Conservation (phyloP, 2,888 invertebrate genomes). For the Andrena marginata region DNA sequence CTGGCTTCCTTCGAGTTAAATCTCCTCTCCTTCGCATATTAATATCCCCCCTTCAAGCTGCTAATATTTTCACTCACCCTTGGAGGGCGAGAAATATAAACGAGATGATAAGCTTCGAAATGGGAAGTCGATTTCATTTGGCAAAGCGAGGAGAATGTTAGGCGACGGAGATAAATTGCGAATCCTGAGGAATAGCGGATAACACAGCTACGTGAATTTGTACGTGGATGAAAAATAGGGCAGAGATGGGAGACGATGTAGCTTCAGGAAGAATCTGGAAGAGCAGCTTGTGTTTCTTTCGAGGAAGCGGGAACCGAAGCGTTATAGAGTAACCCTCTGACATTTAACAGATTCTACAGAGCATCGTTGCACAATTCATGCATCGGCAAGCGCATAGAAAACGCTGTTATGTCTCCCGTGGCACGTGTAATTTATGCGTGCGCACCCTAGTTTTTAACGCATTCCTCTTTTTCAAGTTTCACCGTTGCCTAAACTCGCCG, state of each 20-base stretch:
- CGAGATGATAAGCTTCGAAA: too few species aligned
- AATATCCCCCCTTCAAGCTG: too few species aligned
- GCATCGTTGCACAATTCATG: conserved; percentile 60
- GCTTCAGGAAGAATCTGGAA: conserved; percentile 4
- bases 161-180: too few species aligned
- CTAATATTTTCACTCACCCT: too few species aligned
- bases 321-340: conserved; percentile 54
- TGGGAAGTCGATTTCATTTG: too few species aligned
- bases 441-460: conserved; percentile 11
- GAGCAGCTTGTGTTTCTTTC: not conserved
- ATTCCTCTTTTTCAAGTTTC: conserved; percentile 7
- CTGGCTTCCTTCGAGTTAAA: not conserved
- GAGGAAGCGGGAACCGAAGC: conserved; percentile 28
- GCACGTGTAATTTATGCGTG: conserved; percentile 55
- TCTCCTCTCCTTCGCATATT: too few species aligned
- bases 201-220: too few species aligned
- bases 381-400: conserved; percentile 38
- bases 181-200: too few species aligned
- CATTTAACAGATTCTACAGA: conserved; percentile 65
- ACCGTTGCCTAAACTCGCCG: conserved; percentile 5
- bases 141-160: too few species aligned
- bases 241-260: too few species aligned
- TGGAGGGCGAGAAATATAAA: too few species aligned
- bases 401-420: conserved; percentile 20
- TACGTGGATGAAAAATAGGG: too few species aligned